Conservation (phyloP, 2,888 invertebrate species). For the Sclerodermus sp. region DNA sequence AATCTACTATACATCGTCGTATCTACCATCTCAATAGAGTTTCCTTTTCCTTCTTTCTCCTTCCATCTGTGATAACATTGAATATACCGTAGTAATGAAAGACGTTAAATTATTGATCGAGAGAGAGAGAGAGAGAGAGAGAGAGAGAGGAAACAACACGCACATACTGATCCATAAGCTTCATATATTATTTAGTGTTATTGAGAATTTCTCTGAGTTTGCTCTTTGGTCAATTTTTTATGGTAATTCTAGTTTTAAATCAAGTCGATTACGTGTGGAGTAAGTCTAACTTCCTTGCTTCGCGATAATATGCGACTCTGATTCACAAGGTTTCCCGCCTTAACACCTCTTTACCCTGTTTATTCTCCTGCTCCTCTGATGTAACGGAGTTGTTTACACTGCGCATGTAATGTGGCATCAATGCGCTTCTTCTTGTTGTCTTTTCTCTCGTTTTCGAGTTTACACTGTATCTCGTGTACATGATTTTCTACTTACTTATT, state of each 20-base stretch:
- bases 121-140: too few species aligned
- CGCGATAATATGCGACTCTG: conserved; percentile 50
- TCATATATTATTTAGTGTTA: too few species aligned
- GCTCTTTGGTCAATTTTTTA: too few species aligned
- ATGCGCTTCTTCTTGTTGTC: conserved; percentile 14
- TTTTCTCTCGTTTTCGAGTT: not conserved
- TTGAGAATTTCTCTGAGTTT: too few species aligned
- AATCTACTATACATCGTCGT: conserved; percentile 33
- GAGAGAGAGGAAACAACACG: too few species aligned
- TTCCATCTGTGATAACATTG: too few species aligned
- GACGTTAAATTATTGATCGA: too few species aligned
- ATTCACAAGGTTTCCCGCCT: conserved; percentile 53
- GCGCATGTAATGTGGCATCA: conserved; percentile 55
- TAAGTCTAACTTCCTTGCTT: conserved; percentile 47
- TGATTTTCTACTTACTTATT: not conserved
- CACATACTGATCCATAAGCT: too few species aligned
- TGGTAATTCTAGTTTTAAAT: too few species aligned
- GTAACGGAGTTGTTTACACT: conserved; percentile 59
- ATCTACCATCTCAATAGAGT: conserved; percentile 17
- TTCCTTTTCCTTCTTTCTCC: too few species aligned
- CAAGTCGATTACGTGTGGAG: conserved; percentile 1
- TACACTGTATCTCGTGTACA: not conserved
- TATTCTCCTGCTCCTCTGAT: conserved; percentile 53
- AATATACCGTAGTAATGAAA: too few species aligned
- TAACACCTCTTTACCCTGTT: conserved; percentile 45